These are phyloP conservation scores for Apostichopus leukothele DNA, from an alignment of 53 echinoderm and acorn worm species.

Conservation along the genomic window DNA sequence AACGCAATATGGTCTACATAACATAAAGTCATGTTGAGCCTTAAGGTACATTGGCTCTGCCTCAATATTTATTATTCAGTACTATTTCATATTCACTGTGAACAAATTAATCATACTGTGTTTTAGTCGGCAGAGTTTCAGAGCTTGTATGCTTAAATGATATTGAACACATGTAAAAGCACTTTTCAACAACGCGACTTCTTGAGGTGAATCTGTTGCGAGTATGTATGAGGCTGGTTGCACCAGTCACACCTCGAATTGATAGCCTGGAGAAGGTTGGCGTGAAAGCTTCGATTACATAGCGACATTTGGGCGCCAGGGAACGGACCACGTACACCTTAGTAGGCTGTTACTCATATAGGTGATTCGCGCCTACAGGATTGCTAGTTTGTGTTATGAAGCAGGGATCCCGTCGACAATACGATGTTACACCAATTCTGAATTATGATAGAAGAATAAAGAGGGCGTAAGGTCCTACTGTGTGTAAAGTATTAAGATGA, in stretches of 20 bases:
- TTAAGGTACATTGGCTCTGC: too few species aligned
- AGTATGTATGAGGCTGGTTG: conserved; percentile 21
- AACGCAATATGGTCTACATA: too few species aligned
- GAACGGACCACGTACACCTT: conserved; percentile 15
- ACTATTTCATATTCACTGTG: too few species aligned
- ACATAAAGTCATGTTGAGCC: too few species aligned
- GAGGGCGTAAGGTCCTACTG: conserved; percentile 26
- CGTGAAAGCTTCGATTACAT: conserved; percentile 36
- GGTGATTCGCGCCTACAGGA: conserved; percentile 33
- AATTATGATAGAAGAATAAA: conserved; percentile 16
- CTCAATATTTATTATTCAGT: too few species aligned
- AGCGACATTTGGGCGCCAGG: conserved; percentile 34
- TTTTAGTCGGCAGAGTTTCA: neutral
- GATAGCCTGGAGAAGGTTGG: conserved; percentile 40
- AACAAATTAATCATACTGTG: neutral
- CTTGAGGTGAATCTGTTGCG: conserved; percentile 22
- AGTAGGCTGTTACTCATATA: conserved; percentile 9
- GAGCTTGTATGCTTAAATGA: neutral
- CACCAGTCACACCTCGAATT: conserved; percentile 27
- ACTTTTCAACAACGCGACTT: conserved; percentile 5
- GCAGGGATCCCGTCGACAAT: conserved; percentile 19
- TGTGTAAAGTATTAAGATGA: conserved; percentile 21
- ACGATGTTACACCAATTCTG: neutral
- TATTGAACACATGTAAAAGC: conserved; percentile 13
- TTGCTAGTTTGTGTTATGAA: conserved; percentile 22